Evolutionary conservation across 2,113 vertebrate species (phyloP).

Genomic region (Toxotes chatareus): DNA sequence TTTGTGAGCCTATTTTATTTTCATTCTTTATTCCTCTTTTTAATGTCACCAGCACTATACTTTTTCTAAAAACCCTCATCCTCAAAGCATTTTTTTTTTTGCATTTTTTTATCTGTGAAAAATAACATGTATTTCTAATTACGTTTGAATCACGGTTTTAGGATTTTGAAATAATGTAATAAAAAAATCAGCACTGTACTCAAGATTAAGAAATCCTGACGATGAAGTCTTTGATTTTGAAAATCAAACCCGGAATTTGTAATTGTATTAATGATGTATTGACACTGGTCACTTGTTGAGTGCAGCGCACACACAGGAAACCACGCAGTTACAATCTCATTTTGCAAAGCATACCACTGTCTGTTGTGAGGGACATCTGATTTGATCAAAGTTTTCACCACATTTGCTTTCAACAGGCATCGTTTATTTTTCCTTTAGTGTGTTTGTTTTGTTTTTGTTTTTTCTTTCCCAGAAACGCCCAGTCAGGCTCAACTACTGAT

Average conservation of each 20-base stretch:
- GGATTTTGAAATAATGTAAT: too few relatives aligned
- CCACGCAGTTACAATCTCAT: neutral
- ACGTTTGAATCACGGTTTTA: too few relatives aligned
- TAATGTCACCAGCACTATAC: too few relatives aligned
- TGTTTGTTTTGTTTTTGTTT: neutral
- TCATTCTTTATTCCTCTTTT: neutral
- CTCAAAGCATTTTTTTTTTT: too few relatives aligned
- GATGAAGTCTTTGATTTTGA: conserved; percentile 57
- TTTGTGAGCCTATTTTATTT: neutral
- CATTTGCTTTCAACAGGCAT: neutral
- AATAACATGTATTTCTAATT: too few relatives aligned
- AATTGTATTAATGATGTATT: accelerated
- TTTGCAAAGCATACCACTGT: neutral
- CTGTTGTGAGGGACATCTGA: neutral
- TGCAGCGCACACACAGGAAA: conserved; percentile 48
- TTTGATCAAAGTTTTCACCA: neutral
- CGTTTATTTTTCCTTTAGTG: neutral
- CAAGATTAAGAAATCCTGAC: neutral
- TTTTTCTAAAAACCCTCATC: too few relatives aligned
- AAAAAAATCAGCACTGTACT: too few relatives aligned
- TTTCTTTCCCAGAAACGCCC: neutral
- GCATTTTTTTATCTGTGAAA: too few relatives aligned
- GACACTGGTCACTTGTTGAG: conserved; percentile 66
- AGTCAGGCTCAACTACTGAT: neutral
- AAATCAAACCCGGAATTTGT: conserved; percentile 15